Percentiles rank a stretch among this genome's conserved stretches.
Conservation (phyloP, 2,888 invertebrate species). For the Polylopha cassiicola region DNA sequence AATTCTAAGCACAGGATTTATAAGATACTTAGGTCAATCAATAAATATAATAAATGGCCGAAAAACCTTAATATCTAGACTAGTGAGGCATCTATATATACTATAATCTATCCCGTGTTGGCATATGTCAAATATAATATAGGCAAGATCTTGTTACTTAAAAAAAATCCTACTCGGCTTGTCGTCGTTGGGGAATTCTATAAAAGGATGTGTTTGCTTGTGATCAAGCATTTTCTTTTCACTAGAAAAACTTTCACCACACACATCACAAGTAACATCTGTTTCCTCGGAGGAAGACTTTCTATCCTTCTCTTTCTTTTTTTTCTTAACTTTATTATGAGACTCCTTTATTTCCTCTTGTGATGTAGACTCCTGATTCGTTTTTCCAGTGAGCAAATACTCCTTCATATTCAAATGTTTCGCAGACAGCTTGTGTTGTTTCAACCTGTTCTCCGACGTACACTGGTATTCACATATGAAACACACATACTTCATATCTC, state of each 20-base stretch:
- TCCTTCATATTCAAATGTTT: conserved; percentile 66
- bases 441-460: conserved; percentile 61
- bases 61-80: no score
- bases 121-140: neutral
- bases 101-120: no score
- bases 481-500: conserved; percentile 69
- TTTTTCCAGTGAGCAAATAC: conserved; percentile 53
- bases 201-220: conserved; percentile 68
- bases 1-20: no score
- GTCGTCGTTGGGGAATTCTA: conserved; percentile 69
- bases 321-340: conserved; percentile 44
- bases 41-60: no score
- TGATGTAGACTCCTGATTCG: conserved; percentile 42
- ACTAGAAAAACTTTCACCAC: conserved; percentile 57
- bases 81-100: no score
- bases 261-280: conserved; percentile 58
- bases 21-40: no score
- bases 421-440: conserved; percentile 56
- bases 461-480: conserved; percentile 71
- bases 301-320: conserved; percentile 33
- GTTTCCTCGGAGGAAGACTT: conserved; percentile 22
- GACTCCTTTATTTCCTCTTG: conserved; percentile 32
- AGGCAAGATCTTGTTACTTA: conserved; percentile 51
- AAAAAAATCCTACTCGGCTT: conserved; percentile 72
- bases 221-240: conserved; percentile 60